Percentiles rank a stretch among this genome's conserved stretches.
Evolutionary conservation across 92 coral and sea anemone species (phyloP).

Genomic region (Heteractis magnifica): DNA sequence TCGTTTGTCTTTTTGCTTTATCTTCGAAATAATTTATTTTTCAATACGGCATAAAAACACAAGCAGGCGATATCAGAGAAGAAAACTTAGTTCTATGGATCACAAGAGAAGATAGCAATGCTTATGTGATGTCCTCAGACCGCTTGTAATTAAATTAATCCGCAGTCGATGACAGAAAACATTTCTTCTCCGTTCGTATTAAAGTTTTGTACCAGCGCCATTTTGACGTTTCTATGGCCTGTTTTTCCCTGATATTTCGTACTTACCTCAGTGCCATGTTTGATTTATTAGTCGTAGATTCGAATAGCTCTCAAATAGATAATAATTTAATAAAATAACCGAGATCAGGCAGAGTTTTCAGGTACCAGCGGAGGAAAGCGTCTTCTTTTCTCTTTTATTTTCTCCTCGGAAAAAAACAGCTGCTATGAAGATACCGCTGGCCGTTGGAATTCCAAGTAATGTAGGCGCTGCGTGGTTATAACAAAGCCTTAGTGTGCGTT

Average conservation of each 20-base stretch:
- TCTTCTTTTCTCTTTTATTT: background rate
- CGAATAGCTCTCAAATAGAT: background rate
- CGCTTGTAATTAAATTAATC: background rate
- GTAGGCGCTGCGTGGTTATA: background rate
- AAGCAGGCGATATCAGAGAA: background rate
- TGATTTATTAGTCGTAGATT: background rate
- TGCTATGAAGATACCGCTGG: background rate
- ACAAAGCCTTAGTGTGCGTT: too few relatives aligned
- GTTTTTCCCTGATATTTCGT: background rate
- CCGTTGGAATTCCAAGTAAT: background rate
- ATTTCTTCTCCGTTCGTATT: background rate
- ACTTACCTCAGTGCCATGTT: slow-evolving; percentile 6
- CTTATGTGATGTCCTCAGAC: background rate
- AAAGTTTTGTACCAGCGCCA: background rate
- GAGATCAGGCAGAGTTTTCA: background rate
- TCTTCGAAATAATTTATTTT: background rate
- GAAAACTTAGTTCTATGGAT: background rate
- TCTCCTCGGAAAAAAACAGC: background rate
- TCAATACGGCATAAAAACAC: background rate
- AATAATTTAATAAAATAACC: background rate
- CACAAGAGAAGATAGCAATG: background rate
- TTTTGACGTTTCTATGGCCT: background rate
- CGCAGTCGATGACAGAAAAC: background rate
- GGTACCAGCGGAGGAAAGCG: background rate
- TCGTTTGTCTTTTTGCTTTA: background rate